Evolutionary conservation across 2,888 invertebrate species (phyloP).

Genomic region (Odontocolon sp.): DNA sequence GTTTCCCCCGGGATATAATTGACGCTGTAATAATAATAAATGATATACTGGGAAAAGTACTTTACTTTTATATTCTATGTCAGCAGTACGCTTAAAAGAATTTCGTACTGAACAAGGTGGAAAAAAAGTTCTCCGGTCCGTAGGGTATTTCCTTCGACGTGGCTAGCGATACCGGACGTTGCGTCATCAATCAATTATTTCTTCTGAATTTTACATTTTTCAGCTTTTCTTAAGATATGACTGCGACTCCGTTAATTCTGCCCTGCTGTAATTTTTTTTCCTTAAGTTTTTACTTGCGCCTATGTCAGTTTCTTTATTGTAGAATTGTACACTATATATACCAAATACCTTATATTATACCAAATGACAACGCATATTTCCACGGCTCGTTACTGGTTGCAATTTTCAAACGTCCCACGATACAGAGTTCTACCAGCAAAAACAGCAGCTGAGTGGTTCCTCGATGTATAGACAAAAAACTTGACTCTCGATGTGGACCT

Average conservation of each 20-base stretch:
- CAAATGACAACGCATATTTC: constrained; percentile 9
- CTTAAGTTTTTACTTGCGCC: not conserved
- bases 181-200: constrained; percentile 22
- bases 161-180: constrained; percentile 7
- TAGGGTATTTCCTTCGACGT: not conserved
- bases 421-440: not conserved
- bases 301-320: not conserved
- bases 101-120: not conserved
- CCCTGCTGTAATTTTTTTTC: not conserved
- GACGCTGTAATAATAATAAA: not conserved
- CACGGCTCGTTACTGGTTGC: not conserved
- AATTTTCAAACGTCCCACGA: constrained; percentile 5
- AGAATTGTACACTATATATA: not conserved
- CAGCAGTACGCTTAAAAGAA: not conserved
- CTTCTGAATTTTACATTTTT: constrained; percentile 20
- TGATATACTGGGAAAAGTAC: constrained; percentile 26
- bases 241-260: not conserved
- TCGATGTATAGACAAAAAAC: not conserved
- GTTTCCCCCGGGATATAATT: constrained; percentile 34
- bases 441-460: constrained; percentile 7
- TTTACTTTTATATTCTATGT: not conserved
- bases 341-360: not conserved
- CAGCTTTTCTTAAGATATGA: not conserved
- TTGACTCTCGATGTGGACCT: not conserved
- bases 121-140: constrained; percentile 14